Evolutionary conservation across 2,888 invertebrate genomes (phyloP).

Genomic region (Pomacea canaliculata): DNA sequence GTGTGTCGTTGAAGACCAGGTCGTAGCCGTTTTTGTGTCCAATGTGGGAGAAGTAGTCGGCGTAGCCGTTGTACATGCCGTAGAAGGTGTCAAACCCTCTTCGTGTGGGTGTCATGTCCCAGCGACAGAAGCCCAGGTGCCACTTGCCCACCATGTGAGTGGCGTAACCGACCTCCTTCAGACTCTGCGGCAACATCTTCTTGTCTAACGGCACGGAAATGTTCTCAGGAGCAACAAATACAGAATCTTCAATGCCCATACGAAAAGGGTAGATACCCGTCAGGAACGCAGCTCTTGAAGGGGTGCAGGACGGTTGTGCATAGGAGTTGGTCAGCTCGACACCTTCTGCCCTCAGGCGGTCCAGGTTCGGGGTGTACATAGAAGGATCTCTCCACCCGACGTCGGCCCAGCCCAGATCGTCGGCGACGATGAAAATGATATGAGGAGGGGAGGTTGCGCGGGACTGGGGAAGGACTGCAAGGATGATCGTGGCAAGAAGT

Average conservation of each 20-base stretch:
- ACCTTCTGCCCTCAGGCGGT: conserved; percentile 1
- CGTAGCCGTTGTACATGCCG: conserved; percentile 46
- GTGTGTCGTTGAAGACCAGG: neutral
- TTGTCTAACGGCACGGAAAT: conserved; percentile 5
- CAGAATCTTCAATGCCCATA: conserved; percentile 15
- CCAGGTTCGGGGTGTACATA: conserved; percentile 5
- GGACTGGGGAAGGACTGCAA: neutral
- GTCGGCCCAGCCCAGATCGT: conserved; percentile 38
- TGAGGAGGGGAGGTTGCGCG: conserved; percentile 29
- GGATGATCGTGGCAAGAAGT: neutral
- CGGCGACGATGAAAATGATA: conserved; percentile 43
- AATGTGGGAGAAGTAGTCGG: conserved; percentile 7
- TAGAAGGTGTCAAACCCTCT: conserved; percentile 18
- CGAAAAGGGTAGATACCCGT: conserved; percentile 67
- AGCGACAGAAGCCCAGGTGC: conserved; percentile 19
- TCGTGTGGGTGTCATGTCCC: conserved; percentile 13
- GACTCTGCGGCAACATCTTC: conserved; percentile 38
- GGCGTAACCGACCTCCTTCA: conserved; percentile 9
- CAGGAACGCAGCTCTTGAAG: conserved; percentile 72
- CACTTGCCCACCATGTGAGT: conserved; percentile 23
- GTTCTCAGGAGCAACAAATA: conserved; percentile 7
- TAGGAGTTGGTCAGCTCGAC: conserved; percentile 2
- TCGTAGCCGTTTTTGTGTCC: conserved; percentile 15
- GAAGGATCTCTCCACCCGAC: conserved; percentile 8
- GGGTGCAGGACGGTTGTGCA: conserved; percentile 65